Evolutionary conservation across 2,797 vertebrate genomes (phyloP).

Genomic region (Siniperca scherzeri): DNA sequence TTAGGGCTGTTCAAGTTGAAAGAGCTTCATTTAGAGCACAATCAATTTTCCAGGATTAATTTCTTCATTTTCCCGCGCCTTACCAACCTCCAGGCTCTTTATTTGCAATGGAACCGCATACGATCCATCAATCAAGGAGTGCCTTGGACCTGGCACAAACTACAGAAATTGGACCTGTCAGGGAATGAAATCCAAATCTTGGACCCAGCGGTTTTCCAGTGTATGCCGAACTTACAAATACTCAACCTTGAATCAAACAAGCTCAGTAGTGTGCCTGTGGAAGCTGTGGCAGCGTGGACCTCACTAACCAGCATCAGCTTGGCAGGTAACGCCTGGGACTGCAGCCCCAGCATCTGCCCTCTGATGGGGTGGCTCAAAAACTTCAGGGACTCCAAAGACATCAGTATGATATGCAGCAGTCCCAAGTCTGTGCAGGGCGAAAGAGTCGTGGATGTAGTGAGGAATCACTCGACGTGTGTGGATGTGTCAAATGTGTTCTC

Average conservation of each 20-base stretch:
- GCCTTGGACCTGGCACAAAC: constrained; percentile 95
- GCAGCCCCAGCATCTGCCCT: constrained; percentile 93
- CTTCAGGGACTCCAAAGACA: constrained; percentile 92
- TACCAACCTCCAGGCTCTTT: constrained; percentile 93
- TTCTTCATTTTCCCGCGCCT: constrained; percentile 97
- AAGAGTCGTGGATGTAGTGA: constrained; percentile 91
- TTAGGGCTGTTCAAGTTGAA: constrained; percentile 93
- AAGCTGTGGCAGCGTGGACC: constrained; percentile 93
- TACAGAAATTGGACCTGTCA: constrained; percentile 96
- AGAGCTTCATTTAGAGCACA: constrained; percentile 97
- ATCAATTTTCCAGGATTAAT: constrained; percentile 97
- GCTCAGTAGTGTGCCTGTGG: constrained; percentile 93
- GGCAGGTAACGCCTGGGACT: constrained; percentile 97
- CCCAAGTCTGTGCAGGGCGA: constrained; percentile 94
- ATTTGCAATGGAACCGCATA: constrained; percentile 97
- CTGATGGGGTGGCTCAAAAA: constrained; percentile 94
- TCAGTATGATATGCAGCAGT: constrained; percentile 95
- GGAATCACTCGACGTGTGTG: constrained; percentile 91
- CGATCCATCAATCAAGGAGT: constrained; percentile 92
- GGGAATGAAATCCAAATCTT: constrained; percentile 94
- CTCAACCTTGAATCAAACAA: constrained; percentile 98
- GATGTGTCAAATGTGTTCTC: constrained; percentile 79
- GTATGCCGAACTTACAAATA: constrained; percentile 94
- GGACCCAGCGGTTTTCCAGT: constrained; percentile 92
- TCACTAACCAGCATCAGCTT: constrained; percentile 93